These are phyloP conservation scores for Eurytemora carolleeae DNA, from an alignment of 1,140 invertebrate genomes.

Conservation along the genomic window DNA sequence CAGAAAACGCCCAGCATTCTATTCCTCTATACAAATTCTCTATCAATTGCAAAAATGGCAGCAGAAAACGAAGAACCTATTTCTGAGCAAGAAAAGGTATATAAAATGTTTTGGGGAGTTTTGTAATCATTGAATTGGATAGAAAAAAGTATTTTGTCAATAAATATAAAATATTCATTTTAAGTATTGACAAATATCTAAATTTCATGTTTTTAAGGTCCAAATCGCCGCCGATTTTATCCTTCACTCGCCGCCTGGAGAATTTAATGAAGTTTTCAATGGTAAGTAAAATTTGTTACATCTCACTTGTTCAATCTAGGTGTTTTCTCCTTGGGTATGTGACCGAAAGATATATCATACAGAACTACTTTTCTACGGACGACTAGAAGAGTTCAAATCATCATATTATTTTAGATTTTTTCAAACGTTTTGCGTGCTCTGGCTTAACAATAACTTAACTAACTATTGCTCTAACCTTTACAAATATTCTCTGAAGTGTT, in stretches of 20 bases:
- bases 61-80: neutral
- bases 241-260: slow-evolving; percentile 89
- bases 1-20: too few species aligned
- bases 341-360: too few species aligned
- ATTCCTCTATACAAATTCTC: too few species aligned
- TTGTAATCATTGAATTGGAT: neutral
- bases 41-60: too few species aligned
- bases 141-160: neutral
- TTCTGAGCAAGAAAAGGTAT: neutral
- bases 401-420: too few species aligned
- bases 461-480: too few species aligned
- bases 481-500: too few species aligned
- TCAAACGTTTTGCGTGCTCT: too few species aligned
- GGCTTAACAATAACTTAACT: too few species aligned
- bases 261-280: slow-evolving; percentile 99
- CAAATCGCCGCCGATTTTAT: slow-evolving; percentile 95
- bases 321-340: slow-evolving; percentile 6
- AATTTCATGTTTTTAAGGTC: slow-evolving; percentile 33
- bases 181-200: neutral
- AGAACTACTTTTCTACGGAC: too few species aligned
- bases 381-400: too few species aligned
- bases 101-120: neutral
- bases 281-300: slow-evolving; percentile 31
- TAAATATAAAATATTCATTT: neutral
- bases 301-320: slow-evolving; percentile 9